phyloP scores from a whole-genome alignment of 2,797 vertebrate genomes.

The Hafferia zeledoni region DNA sequence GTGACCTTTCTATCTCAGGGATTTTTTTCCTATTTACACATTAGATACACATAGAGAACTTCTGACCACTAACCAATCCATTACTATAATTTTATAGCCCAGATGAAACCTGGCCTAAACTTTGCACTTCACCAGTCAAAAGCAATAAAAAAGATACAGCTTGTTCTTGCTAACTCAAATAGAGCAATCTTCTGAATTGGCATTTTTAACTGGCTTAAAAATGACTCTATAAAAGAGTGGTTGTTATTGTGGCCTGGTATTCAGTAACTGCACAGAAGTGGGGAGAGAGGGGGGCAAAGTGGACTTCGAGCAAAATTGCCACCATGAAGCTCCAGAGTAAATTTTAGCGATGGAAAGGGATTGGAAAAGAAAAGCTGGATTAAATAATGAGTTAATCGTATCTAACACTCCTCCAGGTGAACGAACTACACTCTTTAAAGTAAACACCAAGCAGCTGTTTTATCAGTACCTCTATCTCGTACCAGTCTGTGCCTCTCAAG shows the following conservation, averaged over 20 bases:
- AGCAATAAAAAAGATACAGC: constrained; percentile 64
- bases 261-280: not conserved
- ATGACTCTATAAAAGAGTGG: constrained; percentile 46
- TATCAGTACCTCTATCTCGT: not conserved
- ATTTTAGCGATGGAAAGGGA: not conserved
- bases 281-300: not conserved
- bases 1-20: not conserved
- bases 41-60: constrained; percentile 28
- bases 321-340: not conserved
- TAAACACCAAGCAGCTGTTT: not conserved
- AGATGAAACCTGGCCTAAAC: constrained; percentile 22
- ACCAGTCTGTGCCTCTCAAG: not conserved
- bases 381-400: not conserved
- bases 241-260: not conserved
- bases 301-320: not conserved
- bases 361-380: not conserved
- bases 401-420: not conserved
- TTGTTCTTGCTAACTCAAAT: constrained; percentile 54
- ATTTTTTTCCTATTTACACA: constrained; percentile 40
- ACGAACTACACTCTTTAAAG: not conserved
- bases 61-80: constrained; percentile 33
- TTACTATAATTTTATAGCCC: constrained; percentile 49
- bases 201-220: constrained; percentile 64
- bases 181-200: constrained; percentile 48
- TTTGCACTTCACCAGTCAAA: constrained; percentile 30